Evolutionary conservation across 1,140 invertebrate genomes (phyloP).

Genomic region (Tenebrio molitor): DNA sequence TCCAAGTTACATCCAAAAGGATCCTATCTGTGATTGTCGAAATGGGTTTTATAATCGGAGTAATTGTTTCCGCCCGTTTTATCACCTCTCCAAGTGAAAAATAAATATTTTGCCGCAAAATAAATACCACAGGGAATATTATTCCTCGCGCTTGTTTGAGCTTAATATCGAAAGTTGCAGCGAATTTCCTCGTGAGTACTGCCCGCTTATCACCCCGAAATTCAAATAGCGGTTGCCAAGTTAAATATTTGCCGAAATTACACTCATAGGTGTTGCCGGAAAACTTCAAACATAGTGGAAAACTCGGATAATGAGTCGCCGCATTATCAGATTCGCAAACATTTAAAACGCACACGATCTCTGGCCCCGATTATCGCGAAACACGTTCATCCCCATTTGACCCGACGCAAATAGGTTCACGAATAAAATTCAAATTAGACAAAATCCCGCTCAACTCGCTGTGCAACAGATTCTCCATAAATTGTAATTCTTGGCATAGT

Average conservation of each 20-base stretch:
- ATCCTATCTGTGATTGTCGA: slow-evolving; percentile 31
- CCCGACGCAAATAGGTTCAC: too few relatives aligned
- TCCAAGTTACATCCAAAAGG: slow-evolving; percentile 21
- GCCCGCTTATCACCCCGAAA: slow-evolving; percentile 2
- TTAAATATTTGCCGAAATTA: slow-evolving; percentile 29
- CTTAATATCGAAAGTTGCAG: slow-evolving; percentile 4
- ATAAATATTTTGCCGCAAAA: slow-evolving; percentile 26
- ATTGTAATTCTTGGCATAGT: too few relatives aligned
- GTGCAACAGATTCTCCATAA: too few relatives aligned
- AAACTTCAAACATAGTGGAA: not conserved
- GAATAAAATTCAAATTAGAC: too few relatives aligned
- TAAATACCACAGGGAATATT: not conserved
- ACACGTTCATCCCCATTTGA: too few relatives aligned
- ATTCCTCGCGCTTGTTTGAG: too few relatives aligned
- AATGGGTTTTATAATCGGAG: slow-evolving; percentile 32
- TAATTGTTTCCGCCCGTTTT: slow-evolving; percentile 13
- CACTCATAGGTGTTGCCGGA: not conserved
- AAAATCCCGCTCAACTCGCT: too few relatives aligned
- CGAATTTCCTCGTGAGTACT: too few relatives aligned
- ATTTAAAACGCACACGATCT: too few relatives aligned
- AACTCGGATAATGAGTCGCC: not conserved
- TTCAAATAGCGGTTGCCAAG: not conserved
- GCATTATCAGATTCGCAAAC: too few relatives aligned
- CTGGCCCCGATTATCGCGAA: too few relatives aligned
- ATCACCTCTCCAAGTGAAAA: slow-evolving; percentile 16